Evolutionary conservation across 2,797 vertebrate species (phyloP).

Genomic region (Pristis pectinata): DNA sequence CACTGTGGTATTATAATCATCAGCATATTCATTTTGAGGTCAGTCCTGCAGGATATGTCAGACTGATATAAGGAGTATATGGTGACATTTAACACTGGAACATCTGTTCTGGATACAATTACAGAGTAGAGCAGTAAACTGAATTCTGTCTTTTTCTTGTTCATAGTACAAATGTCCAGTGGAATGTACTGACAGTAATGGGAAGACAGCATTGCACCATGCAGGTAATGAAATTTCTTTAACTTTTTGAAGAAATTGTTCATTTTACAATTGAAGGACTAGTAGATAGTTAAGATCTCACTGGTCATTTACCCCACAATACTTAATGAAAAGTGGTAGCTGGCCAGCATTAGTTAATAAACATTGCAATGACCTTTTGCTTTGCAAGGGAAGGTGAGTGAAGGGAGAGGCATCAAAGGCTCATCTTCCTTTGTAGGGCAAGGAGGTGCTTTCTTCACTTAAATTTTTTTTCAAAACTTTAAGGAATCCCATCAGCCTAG

Average conservation of each 20-base stretch:
- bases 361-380: background rate
- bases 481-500: background rate
- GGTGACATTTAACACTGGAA: background rate
- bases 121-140: background rate
- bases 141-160: constrained; percentile 31
- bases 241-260: background rate
- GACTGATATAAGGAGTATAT: background rate
- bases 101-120: too few species aligned
- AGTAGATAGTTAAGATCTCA: background rate
- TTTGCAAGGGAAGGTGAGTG: background rate
- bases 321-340: background rate
- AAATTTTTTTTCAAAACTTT: background rate
- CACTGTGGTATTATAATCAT: background rate
- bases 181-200: constrained; percentile 66
- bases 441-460: background rate
- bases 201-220: constrained; percentile 82
- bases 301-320: background rate
- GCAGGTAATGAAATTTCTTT: constrained; percentile 65
- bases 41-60: background rate
- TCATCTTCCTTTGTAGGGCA: background rate
- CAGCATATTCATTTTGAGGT: background rate
- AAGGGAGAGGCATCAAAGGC: background rate
- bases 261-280: background rate
- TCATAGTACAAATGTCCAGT: constrained; percentile 74
- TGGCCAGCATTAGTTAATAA: background rate